phyloP scores from a whole-genome alignment of 1,140 invertebrate species.

The Solenopsis invicta region DNA sequence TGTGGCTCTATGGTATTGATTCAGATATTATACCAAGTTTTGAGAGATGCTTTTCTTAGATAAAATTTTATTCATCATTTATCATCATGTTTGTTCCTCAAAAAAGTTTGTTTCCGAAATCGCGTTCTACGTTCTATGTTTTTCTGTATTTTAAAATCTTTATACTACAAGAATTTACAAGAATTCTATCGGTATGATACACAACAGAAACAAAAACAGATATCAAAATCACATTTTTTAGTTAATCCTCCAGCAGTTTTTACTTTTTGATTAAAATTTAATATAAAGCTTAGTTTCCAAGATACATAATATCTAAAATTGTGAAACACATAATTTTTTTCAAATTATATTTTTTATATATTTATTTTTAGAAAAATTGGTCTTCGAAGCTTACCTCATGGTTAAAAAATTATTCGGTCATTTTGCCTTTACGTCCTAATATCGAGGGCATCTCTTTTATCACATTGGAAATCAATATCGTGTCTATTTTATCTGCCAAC shows the following conservation, averaged over 20 bases:
- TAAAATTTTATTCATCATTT: slow-evolving; percentile 15
- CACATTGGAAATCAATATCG: slow-evolving; percentile 18
- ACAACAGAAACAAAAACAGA: neutral
- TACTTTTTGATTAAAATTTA: neutral
- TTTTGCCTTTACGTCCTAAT: neutral
- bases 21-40: slow-evolving; percentile 17
- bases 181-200: neutral
- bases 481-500: slow-evolving; percentile 4
- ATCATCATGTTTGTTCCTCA: slow-evolving; percentile 28
- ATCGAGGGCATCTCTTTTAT: slow-evolving; percentile 7
- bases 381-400: neutral
- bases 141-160: neutral
- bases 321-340: slow-evolving; percentile 1
- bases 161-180: neutral
- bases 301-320: slow-evolving; percentile 10
- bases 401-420: neutral
- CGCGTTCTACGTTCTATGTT: slow-evolving; percentile 2
- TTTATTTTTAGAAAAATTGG: neutral
- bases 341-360: slow-evolving; percentile 5
- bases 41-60: slow-evolving; percentile 27
- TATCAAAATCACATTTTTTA: slow-evolving; percentile 18
- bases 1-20: slow-evolving; percentile 14
- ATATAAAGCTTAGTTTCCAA: neutral
- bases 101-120: neutral
- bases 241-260: neutral